Percentiles rank a stretch among this genome's conserved stretches.
phyloP scores from a whole-genome alignment of 2,113 vertebrate genomes.

The Myrmecophaga tridactyla region DNA sequence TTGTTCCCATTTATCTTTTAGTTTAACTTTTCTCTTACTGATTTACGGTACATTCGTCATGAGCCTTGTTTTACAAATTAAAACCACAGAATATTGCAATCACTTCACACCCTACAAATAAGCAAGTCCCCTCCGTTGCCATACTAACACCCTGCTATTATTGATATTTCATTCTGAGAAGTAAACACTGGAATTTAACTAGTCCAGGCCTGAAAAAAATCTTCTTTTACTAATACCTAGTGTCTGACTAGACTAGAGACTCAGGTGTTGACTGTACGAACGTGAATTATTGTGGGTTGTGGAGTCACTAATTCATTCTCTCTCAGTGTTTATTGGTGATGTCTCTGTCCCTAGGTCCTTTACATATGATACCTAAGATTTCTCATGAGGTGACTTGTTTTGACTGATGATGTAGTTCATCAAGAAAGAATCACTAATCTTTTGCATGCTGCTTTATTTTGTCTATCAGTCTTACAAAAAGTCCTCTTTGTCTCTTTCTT shows the following conservation, averaged over 20 bases:
- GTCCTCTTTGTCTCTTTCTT: constrained; percentile 28
- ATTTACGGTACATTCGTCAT: not conserved
- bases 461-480: not conserved
- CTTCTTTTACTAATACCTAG: not conserved
- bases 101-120: constrained; percentile 40
- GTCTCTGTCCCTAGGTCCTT: not conserved
- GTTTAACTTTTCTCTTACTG: constrained; percentile 40
- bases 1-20: constrained; percentile 26
- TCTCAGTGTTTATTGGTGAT: not conserved
- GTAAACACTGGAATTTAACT: constrained; percentile 60
- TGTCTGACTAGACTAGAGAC: not conserved
- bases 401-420: not conserved
- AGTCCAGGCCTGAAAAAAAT: not conserved
- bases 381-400: not conserved
- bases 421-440: not conserved
- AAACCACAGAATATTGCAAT: constrained; percentile 54
- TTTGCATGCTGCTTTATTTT: not conserved
- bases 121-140: constrained; percentile 8
- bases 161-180: constrained; percentile 41
- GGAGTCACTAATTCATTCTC: not conserved
- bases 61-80: constrained; percentile 58
- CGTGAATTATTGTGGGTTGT: not conserved
- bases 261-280: not conserved
- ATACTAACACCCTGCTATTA: constrained; percentile 20
- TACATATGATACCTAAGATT: not conserved